Conservation (phyloP, 1,140 invertebrate species). For the Ostrea denselamellosa region DNA sequence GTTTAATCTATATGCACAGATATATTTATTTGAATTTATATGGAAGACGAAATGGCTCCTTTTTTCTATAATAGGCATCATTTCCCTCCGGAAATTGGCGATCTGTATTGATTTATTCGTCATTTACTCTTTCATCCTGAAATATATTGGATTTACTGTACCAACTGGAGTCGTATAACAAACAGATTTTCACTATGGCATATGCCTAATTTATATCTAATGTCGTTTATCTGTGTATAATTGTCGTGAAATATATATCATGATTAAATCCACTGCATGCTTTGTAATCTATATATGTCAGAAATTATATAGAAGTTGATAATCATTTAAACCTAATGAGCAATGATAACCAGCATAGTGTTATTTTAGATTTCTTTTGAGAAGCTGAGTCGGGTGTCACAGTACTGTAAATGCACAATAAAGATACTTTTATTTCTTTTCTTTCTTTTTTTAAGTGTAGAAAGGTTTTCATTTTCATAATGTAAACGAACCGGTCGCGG, state of each 20-base stretch:
- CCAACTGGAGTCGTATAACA: neutral
- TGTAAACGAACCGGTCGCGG: no score
- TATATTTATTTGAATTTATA: neutral
- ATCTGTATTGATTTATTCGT: neutral
- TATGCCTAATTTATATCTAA: no score
- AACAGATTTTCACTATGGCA: neutral
- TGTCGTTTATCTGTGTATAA: no score
- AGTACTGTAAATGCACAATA: no score
- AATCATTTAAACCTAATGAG: neutral
- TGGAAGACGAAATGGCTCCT: neutral
- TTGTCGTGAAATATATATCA: no score
- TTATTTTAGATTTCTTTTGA: no score
- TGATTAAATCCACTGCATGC: neutral
- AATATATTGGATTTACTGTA: neutral
- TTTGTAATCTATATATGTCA: neutral
- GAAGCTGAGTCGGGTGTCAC: no score
- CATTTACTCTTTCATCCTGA: neutral
- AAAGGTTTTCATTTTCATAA: no score
- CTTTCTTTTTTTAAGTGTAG: no score
- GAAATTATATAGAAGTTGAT: neutral
- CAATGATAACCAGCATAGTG: neutral
- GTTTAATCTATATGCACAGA: neutral
- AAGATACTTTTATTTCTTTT: no score
- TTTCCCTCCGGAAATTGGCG: constrained; percentile 1
- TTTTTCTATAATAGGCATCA: neutral